Base-by-base conservation (phyloP, 1,140 invertebrate species). In the Venustaconcha ellipsiformis region DNA sequence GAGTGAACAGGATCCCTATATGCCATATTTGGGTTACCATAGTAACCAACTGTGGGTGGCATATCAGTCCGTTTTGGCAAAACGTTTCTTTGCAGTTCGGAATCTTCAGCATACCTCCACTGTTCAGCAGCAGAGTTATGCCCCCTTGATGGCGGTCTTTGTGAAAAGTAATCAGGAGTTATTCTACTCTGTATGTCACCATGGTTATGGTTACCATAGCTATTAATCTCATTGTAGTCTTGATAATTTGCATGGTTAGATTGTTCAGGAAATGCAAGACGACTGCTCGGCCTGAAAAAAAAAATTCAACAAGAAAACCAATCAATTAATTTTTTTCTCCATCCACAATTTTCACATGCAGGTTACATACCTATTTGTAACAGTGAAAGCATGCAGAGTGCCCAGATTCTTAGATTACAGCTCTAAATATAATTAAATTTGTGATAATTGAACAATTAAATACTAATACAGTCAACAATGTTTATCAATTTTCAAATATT, bases 1-100 rank as follows among this genome's bases (percentile, higher is more conserved):
- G 75, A 67, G 57, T 62, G 72, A 56, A 77, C 69, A 67, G 75
- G 75, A 66, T 77, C 75, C 30, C 75, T 72, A 66, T 77, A 77
- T 60, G 69, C 75, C 20, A 65, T 65, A 57, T 58, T 64, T 62
- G 69, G 48, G 66, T 77, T 77, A 62, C 75, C 65, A 72, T 68
- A 77, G 70, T 72, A 65, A 67, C 74, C 69, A 65, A 57, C 26
- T 62, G 57, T 63, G 23, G 70, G 70, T 58, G 69, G 75, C 68
- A 60, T 48, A 63, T 68, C 64, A 60, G 72, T 70, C 56, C 67
- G 75, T 77, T 68, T 76, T 63, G 65, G 57, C 23, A 67, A 26
- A 69, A 68, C 57, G 64, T 74, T 60, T 71, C 26, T 60, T 23
- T 59, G 5, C 3, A 74, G 1, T 17, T 69, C 67, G 18, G 26